Percentiles rank a stretch among this genome's conserved stretches.
Conservation (phyloP, 2,888 invertebrate species). For the Drosophila yooni region DNA sequence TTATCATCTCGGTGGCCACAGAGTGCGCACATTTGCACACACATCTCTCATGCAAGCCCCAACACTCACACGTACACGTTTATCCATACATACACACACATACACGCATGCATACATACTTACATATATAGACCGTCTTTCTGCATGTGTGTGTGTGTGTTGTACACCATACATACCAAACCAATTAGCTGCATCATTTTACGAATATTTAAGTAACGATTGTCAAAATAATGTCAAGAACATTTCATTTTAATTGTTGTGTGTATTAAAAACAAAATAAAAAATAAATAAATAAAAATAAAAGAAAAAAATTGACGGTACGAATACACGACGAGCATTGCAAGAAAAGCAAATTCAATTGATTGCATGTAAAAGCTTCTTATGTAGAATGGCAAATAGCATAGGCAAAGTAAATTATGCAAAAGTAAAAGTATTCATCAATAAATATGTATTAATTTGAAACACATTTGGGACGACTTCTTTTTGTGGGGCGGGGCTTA, state of each 20-base stretch:
- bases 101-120: neutral
- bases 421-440: slow-evolving; percentile 69
- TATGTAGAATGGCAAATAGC: slow-evolving; percentile 24
- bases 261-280: slow-evolving; percentile 29
- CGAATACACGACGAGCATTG: neutral
- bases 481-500: neutral
- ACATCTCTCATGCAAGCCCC: slow-evolving; percentile 3
- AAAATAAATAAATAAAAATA: neutral
- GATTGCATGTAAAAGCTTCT: slow-evolving; percentile 38
- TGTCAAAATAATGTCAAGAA: slow-evolving; percentile 10
- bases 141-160: neutral
- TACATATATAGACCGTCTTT: slow-evolving; percentile 3
- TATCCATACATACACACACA: neutral
- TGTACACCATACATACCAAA: neutral
- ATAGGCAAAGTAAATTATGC: slow-evolving; percentile 37
- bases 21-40: slow-evolving; percentile 2
- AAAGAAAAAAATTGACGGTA: neutral
- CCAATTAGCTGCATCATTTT: slow-evolving; percentile 39
- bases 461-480: slow-evolving; percentile 21
- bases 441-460: slow-evolving; percentile 63
- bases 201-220: slow-evolving; percentile 29
- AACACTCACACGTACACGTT: neutral
- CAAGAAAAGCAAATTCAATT: slow-evolving; percentile 25
- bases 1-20: neutral
- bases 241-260: slow-evolving; percentile 41